A percentile compares a stretch with the other conserved stretches of the same genome.
Evolutionary conservation across 2,113 vertebrate species (phyloP).

Genomic region (Meriones unguiculatus): DNA sequence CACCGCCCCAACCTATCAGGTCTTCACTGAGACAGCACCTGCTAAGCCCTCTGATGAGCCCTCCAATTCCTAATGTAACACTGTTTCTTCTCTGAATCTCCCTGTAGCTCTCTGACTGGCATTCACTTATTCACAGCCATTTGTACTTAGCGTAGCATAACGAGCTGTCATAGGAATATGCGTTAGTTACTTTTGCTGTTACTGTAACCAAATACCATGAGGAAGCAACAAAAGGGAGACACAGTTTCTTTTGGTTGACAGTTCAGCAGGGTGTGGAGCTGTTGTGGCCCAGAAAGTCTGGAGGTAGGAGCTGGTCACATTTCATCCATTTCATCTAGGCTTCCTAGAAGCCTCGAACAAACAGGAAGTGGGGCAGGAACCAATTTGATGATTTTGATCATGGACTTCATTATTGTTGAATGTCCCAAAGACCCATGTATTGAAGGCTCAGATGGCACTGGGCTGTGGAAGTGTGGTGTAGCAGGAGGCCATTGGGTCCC

Average conservation of each 20-base stretch:
- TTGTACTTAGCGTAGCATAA: neutral
- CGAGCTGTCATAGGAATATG: neutral
- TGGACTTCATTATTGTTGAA: no score
- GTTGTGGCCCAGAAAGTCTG: neutral
- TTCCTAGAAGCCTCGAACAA: no score
- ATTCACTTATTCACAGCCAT: neutral
- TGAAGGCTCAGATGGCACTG: no score
- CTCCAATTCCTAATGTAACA: neutral
- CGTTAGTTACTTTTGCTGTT: neutral
- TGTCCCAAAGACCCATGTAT: no score
- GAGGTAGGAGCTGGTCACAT: neutral
- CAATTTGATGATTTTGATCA: no score
- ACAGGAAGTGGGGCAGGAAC: no score
- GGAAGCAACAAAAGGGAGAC: neutral
- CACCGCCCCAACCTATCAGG: neutral
- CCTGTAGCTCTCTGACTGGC: neutral
- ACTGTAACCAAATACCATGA: neutral
- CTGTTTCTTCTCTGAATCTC: neutral
- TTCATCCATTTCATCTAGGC: no score
- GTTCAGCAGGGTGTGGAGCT: neutral
- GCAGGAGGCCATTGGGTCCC: no score
- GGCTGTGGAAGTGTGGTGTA: no score
- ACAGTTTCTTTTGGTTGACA: neutral
- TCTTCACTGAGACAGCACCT: neutral
- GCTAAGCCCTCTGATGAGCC: neutral